Evolutionary conservation across 2,888 invertebrate species (phyloP).

Genomic region (Scrobipalpa atriplicella): DNA sequence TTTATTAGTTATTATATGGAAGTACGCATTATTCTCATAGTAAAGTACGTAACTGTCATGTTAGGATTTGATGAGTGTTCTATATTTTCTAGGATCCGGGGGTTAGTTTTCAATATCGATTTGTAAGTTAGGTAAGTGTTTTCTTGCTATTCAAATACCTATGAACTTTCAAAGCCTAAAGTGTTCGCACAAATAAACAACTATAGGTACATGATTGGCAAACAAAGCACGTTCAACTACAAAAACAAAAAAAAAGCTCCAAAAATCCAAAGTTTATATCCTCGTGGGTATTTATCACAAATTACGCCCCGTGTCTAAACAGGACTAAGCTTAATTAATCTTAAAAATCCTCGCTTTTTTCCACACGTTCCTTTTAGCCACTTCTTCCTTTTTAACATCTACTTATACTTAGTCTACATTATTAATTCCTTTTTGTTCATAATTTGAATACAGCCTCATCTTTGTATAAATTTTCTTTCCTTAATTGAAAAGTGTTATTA

Average conservation of each 20-base stretch:
- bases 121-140: not conserved
- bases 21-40: too few species aligned
- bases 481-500: conserved; percentile 8
- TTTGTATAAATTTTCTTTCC: not conserved
- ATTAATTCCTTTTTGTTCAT: conserved; percentile 15
- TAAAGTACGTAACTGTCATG: too few species aligned
- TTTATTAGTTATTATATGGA: too few species aligned
- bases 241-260: conserved; percentile 37
- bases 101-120: not conserved
- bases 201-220: conserved; percentile 6
- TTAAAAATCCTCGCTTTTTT: conserved; percentile 49
- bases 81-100: too few species aligned
- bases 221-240: conserved; percentile 26
- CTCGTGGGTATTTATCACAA: conserved; percentile 48
- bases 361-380: conserved; percentile 44
- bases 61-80: too few species aligned
- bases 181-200: not conserved
- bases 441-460: not conserved
- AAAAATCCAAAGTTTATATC: conserved; percentile 44
- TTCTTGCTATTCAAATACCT: not conserved
- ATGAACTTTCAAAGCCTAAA: not conserved
- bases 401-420: not conserved
- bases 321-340: conserved; percentile 61
- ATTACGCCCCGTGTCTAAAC: conserved; percentile 54
- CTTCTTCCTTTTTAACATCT: conserved; percentile 8